Base-by-base conservation (phyloP, 2,797 vertebrate species). In the Clarias laeviceps region DNA sequence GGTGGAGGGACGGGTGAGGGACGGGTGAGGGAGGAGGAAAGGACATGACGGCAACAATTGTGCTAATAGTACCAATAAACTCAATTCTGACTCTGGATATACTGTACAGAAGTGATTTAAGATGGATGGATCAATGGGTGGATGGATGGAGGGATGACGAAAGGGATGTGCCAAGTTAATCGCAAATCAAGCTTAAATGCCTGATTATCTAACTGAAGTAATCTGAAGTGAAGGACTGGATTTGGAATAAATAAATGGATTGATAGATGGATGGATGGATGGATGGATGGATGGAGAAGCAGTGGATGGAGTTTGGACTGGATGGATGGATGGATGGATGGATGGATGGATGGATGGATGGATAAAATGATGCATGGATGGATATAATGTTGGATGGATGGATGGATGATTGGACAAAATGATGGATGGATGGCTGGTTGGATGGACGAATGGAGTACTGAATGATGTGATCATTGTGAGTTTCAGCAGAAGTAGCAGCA, bases 121-220 rank as follows among this genome's bases (percentile, higher is more conserved):
- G 37, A 50, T 54, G 79, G 50, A 54, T 57, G 73, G 50, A 76
- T 57, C 2, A 11, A 74, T 11, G 57, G 82, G 40, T 18, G 66
- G 65, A 77, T 54, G 79, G 34, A 85, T 70, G 45, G 66, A 74
- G 62, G 24, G 54, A 82, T 78, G 15, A 73, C n/a, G 22, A 32
- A 54, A 57, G 3, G 15, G 14, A 11, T 56, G 45, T 15, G 17
- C 66, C 15, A 68, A 34, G 34, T 34, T 3, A 20, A 2, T 32
- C 17, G 0, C 32, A 32, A 68, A 65, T 66, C 62, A 64, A n/a
- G n/a, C 3, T 12, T 27, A 27, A 64, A 6, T 34, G 65, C 5
- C 5, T 7, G 15, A 32, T 7, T 32, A 32, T 6, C 27, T 66
- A n/a, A 27, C 14, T 65, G 3, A 8, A n/a, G n/a, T n/a, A n/a